Percentiles rank a stretch among this genome's conserved stretches.
These are phyloP conservation scores for Ictalurus furcatus DNA, from an alignment of 2,113 vertebrate species.

Conservation along the genomic window DNA sequence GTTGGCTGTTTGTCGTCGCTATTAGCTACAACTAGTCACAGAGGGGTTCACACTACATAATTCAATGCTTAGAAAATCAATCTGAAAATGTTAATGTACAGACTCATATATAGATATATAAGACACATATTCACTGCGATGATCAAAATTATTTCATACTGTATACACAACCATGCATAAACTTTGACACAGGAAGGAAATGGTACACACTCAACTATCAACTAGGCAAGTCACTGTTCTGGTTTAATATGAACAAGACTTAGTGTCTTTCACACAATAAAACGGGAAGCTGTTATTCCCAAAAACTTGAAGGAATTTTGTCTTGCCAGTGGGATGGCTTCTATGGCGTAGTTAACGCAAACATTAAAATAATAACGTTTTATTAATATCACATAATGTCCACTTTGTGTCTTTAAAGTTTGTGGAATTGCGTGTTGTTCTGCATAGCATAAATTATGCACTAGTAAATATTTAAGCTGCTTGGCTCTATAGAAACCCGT, in stretches of 20 bases:
- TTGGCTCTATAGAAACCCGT: constrained; percentile 24
- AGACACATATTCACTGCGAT: background rate
- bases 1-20: background rate
- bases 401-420: background rate
- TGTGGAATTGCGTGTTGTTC: background rate
- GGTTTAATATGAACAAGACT: background rate
- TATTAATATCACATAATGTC: background rate
- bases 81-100: too few species aligned
- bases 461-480: constrained; percentile 18
- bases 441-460: background rate
- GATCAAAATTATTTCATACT: background rate
- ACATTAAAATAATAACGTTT: background rate
- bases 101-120: too few species aligned
- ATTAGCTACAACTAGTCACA: background rate
- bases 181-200: background rate
- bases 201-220: background rate
- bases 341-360: background rate
- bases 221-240: background rate
- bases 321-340: background rate
- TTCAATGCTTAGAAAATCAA: background rate
- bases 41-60: background rate
- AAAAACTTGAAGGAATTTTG: background rate
- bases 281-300: background rate
- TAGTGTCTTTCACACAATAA: background rate
- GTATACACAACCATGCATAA: background rate